Conservation (phyloP, 2,888 invertebrate genomes). For the Volucella zonaria region DNA sequence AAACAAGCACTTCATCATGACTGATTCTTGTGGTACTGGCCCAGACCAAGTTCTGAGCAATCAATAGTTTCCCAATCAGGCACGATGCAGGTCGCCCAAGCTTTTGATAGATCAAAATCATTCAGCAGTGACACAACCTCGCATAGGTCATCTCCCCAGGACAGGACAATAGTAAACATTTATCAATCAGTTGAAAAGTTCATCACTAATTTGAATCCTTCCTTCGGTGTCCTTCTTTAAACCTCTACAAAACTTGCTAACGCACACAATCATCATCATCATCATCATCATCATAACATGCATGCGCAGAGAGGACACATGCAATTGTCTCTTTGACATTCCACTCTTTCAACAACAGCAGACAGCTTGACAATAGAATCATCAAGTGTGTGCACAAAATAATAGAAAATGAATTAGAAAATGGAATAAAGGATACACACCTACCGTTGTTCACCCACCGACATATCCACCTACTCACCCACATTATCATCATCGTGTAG, state of each 20-base stretch:
- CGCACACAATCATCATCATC: no score
- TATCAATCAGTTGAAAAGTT: constrained; percentile 61
- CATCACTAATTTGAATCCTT: constrained; percentile 37
- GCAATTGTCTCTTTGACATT: constrained; percentile 55
- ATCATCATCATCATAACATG: no score
- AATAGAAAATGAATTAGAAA: constrained; percentile 47
- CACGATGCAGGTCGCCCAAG: no score
- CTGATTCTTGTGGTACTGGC: no score
- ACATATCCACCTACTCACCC: neutral
- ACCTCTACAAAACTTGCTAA: constrained; percentile 20
- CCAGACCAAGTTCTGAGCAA: no score
- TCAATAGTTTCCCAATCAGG: no score
- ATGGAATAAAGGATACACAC: constrained; percentile 30
- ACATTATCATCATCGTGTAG: neutral
- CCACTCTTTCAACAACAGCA: constrained; percentile 9
- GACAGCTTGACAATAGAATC: constrained; percentile 58
- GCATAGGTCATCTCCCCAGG: neutral
- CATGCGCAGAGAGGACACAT: neutral
- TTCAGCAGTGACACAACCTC: no score
- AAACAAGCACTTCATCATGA: no score
- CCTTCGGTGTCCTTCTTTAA: constrained; percentile 8
- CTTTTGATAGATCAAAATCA: no score
- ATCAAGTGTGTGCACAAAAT: constrained; percentile 33
- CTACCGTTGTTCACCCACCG: neutral
- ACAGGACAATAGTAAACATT: constrained; percentile 26